Percentiles rank a stretch among this genome's conserved stretches.
Evolutionary conservation across 2,113 vertebrate species (phyloP).

Genomic region (Genyomyrus donnyi): DNA sequence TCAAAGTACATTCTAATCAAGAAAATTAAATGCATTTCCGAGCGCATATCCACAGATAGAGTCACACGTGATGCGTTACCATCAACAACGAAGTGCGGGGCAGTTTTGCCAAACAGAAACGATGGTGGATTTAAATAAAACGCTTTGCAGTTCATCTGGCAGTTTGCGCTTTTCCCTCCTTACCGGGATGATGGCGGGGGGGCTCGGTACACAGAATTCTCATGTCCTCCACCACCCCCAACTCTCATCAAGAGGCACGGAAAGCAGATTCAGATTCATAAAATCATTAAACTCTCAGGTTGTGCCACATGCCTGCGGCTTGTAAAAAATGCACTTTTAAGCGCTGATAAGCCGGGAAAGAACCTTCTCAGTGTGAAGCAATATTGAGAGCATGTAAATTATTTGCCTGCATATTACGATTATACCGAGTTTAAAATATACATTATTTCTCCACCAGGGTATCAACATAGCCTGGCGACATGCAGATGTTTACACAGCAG

Average conservation of each 20-base stretch:
- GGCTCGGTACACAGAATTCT: conserved; percentile 31
- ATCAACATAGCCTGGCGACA: neutral
- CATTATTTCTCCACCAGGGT: conserved; percentile 6
- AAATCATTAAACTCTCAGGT: conserved; percentile 43
- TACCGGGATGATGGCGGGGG: conserved; percentile 39
- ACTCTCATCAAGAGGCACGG: conserved; percentile 41
- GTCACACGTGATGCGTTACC: conserved; percentile 48
- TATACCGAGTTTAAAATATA: conserved; percentile 33
- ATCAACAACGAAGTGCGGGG: too few relatives aligned
- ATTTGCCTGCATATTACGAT: conserved; percentile 38
- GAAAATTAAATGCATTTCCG: conserved; percentile 47
- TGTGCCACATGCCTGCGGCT: conserved; percentile 35
- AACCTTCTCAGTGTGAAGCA: conserved; percentile 31
- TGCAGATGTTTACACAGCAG: neutral
- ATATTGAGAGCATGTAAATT: conserved; percentile 40
- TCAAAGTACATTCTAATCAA: conserved; percentile 47
- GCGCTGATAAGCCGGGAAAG: conserved; percentile 35
- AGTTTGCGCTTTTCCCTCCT: conserved; percentile 27
- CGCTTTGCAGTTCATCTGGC: conserved; percentile 41
- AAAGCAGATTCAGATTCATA: conserved; percentile 39
- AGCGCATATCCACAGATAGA: conserved; percentile 53
- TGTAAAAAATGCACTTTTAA: conserved; percentile 40
- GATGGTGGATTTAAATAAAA: conserved; percentile 47
- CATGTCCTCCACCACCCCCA: conserved; percentile 9
- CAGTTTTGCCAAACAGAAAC: conserved; percentile 40